phyloP scores from a whole-genome alignment of 2,113 vertebrate species.

The Muscicapa adusta region DNA sequence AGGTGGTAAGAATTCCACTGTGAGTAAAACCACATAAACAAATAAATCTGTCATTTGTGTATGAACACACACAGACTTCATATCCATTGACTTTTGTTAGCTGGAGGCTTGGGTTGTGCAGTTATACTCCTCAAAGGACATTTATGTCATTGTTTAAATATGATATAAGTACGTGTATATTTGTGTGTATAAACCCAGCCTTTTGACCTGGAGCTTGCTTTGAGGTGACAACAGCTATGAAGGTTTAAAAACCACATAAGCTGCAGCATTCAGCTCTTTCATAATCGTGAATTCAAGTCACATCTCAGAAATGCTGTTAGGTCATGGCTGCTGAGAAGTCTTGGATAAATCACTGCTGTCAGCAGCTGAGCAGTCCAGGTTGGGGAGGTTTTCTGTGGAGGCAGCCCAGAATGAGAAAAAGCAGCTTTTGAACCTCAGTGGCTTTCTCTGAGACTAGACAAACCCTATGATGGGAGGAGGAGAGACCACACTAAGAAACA shows the following conservation, averaged over 20 bases:
- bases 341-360: not conserved
- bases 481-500: not conserved
- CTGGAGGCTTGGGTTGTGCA: not conserved
- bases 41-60: not conserved
- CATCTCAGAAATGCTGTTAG: not conserved
- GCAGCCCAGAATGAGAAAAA: not conserved
- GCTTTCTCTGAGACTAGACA: not conserved
- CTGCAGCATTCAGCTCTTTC: not conserved
- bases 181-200: not conserved
- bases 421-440: not conserved
- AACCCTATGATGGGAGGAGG: not conserved
- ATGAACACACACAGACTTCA: not conserved
- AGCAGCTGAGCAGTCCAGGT: not conserved
- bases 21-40: not conserved
- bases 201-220: not conserved
- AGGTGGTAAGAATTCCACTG: not conserved
- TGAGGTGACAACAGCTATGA: not conserved
- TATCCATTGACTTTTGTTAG: not conserved
- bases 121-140: rapidly evolving
- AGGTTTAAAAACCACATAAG: not conserved
- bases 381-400: not conserved
- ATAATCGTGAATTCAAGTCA: not conserved
- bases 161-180: rapidly evolving
- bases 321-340: not conserved
- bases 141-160: not conserved